Conservation (phyloP, 2,113 vertebrate genomes). For the Ursus arctos region DNA sequence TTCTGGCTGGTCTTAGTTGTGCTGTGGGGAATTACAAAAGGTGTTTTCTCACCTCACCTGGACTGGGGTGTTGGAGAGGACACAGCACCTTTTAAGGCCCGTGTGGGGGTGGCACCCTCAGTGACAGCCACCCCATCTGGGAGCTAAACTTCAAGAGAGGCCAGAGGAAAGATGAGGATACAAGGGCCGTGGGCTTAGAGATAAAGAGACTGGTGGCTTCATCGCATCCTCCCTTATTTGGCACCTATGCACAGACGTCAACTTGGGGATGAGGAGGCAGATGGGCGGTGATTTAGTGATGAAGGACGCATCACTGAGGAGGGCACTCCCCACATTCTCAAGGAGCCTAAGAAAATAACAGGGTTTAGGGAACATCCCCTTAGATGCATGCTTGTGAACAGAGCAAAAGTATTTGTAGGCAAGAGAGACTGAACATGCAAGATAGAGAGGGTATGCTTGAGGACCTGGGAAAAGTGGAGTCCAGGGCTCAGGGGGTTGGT, state of each 20-base stretch:
- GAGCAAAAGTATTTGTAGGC: background rate
- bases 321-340: background rate
- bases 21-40: background rate
- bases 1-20: background rate
- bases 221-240: background rate
- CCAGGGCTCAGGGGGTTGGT: background rate
- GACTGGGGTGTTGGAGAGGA: background rate
- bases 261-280: background rate
- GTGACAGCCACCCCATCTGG: background rate
- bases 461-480: background rate
- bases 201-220: background rate
- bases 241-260: background rate
- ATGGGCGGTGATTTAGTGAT: too few species aligned
- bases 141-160: background rate
- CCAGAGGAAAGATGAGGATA: background rate
- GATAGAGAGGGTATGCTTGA: background rate
- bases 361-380: background rate
- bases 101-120: background rate
- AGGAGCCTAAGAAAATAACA: background rate
- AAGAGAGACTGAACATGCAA: background rate
- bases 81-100: background rate
- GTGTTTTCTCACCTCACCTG: background rate
- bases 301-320: background rate
- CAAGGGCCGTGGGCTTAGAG: background rate
- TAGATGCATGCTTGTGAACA: background rate